phyloP scores from a whole-genome alignment of 2,888 invertebrate species.

The Cyaniris semiargus region DNA sequence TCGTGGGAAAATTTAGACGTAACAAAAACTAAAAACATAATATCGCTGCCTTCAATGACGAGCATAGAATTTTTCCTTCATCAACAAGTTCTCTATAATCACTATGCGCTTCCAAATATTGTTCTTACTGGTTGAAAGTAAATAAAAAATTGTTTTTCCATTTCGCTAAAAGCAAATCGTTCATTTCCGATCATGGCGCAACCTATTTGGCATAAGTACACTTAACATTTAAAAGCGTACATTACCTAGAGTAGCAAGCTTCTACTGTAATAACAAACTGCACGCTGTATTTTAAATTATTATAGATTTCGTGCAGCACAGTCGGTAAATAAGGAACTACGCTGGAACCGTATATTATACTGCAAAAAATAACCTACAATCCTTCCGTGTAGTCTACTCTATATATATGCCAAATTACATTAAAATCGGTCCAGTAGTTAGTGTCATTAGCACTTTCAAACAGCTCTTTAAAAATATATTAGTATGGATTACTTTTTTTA shows the following conservation, averaged over 20 bases:
- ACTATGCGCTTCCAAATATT: background rate
- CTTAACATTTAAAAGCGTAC: slow-evolving; percentile 5
- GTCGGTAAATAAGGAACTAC: background rate
- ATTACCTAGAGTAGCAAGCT: background rate
- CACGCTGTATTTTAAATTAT: background rate
- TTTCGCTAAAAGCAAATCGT: background rate
- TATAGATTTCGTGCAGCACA: background rate
- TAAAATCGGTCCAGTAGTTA: background rate
- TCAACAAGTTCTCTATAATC: background rate
- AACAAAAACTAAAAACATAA: too few species aligned
- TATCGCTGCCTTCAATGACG: too few species aligned
- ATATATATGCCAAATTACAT: background rate
- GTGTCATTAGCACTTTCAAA: too few species aligned
- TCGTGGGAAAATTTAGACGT: too few species aligned
- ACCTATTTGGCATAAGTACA: background rate
- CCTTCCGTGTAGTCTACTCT: background rate
- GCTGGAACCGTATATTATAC: background rate
- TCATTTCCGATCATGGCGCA: background rate
- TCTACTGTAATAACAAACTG: background rate
- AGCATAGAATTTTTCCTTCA: too few species aligned
- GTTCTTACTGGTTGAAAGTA: background rate
- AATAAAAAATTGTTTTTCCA: background rate
- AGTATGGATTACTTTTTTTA: background rate
- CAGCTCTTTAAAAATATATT: too few species aligned
- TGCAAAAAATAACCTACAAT: background rate